Base-by-base conservation (phyloP, 2,113 vertebrate genomes). In the Pseudorasbora parva region DNA sequence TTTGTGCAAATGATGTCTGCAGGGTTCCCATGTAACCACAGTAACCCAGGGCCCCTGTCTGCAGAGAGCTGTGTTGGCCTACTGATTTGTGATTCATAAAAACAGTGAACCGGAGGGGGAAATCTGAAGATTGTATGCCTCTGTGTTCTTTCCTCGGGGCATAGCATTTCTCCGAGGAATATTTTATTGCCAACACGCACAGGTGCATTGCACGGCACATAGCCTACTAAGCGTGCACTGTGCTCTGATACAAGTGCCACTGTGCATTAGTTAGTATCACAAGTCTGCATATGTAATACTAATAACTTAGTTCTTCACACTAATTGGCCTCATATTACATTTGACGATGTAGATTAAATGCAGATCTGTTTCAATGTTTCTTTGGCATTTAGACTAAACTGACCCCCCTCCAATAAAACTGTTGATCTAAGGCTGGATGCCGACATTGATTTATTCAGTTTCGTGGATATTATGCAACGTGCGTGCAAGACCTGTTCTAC, bases 1-100 rank as follows among this genome's bases (percentile, higher is more conserved):
- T 80, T 37, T 85, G 80, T 79, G 74, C 56, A 85, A 82, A 85
- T 60, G 17, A 80, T 85, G 68, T 83, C 83, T 85, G 85, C 49
- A 83, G 75, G 84, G 59, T 59, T 83, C 37, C 27, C 12, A 37
- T 76, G 86, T 83, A 80, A 82, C 74, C 56, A 69, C 75, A 87
- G 75, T 85, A 82, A 87, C 69, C 60, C 75, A 4, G 37, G 12
- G 80, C 66, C 14, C 57, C 57, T 47, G 83, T 75, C 71, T 79
- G 57, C 66, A 68, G 7, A 66, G 57, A 74, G 56, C 74, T 75
- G 25, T 72, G 54, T 54, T 80, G 43, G 78, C 79, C 37, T 59
- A 76, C 37, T 87, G 83, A 80, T 85, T 85, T 83, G 82, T 87
- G 81, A 85, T 82, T 83, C 76, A 85, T 43, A 76, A 71, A 87